phyloP scores from a whole-genome alignment of 1,140 invertebrate genomes.

The Pararge aegeria region DNA sequence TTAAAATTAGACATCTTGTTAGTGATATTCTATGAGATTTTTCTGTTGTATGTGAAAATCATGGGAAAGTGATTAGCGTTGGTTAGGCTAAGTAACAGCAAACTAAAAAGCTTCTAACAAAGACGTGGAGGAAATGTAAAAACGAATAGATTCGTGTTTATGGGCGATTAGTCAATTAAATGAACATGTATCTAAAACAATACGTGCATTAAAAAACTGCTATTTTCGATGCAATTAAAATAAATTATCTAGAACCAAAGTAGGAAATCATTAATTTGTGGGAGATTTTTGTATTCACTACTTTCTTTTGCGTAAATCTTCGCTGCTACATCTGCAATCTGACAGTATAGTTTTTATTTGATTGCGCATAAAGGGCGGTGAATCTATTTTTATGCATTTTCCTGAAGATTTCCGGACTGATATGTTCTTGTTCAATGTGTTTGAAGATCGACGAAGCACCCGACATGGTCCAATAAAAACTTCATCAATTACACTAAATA shows the following conservation, averaged over 20 bases:
- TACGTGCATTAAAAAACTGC: not conserved
- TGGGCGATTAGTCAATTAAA: not conserved
- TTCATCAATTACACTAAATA: no score
- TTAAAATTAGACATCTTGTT: constrained; percentile 22
- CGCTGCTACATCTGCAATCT: not conserved
- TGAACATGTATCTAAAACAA: not conserved
- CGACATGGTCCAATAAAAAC: no score
- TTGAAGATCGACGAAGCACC: no score
- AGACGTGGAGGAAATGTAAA: constrained; percentile 1
- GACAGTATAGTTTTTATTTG: no score
- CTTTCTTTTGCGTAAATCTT: not conserved
- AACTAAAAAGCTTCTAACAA: no score
- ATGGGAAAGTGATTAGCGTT: constrained; percentile 18
- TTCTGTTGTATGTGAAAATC: not conserved
- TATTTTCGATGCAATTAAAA: not conserved
- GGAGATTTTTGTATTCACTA: not conserved
- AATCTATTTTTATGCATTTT: no score
- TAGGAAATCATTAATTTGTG: no score
- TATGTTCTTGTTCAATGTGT: no score
- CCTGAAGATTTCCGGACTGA: no score
- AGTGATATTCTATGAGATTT: constrained; percentile 16
- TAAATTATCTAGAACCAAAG: not conserved
- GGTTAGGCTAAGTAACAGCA: not conserved
- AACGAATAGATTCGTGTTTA: constrained; percentile 9
- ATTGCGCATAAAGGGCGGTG: no score